Evolutionary conservation across 2,797 vertebrate genomes (phyloP).

Genomic region (Enteromius radiatus): DNA sequence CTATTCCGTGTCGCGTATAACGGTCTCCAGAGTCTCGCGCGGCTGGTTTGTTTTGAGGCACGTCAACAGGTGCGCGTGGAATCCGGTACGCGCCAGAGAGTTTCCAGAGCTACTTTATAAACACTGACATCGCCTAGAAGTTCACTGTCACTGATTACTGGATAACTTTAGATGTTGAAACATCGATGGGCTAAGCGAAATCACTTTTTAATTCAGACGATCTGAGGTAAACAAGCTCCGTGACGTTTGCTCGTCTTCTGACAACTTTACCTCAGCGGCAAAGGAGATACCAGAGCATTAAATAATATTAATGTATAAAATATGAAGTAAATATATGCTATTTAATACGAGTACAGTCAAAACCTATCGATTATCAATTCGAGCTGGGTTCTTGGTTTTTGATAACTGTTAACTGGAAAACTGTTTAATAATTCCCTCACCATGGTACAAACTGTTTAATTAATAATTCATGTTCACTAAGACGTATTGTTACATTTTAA

Average conservation of each 20-base stretch:
- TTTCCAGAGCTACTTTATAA: neutral
- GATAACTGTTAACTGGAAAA: neutral
- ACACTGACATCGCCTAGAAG: neutral
- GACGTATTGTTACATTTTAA: neutral
- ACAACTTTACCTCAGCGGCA: neutral
- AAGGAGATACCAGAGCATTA: neutral
- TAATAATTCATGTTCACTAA: neutral
- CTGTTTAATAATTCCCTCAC: neutral
- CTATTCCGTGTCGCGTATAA: neutral
- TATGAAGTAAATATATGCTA: neutral
- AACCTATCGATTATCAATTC: too few relatives aligned
- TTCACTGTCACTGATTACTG: neutral
- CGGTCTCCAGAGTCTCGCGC: neutral
- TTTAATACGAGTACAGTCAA: too few relatives aligned
- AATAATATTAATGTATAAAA: neutral
- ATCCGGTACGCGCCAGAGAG: neutral
- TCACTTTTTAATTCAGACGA: neutral
- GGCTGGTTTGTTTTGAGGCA: neutral
- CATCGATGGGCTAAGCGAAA: neutral
- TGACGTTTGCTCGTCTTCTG: neutral
- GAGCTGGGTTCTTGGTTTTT: too few relatives aligned
- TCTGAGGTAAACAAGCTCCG: neutral
- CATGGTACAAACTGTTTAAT: neutral
- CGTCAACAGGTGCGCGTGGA: constrained; percentile 29
- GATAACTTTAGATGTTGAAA: neutral